phyloP scores from a whole-genome alignment of 2,888 invertebrate species.

The Agrochola litura region DNA sequence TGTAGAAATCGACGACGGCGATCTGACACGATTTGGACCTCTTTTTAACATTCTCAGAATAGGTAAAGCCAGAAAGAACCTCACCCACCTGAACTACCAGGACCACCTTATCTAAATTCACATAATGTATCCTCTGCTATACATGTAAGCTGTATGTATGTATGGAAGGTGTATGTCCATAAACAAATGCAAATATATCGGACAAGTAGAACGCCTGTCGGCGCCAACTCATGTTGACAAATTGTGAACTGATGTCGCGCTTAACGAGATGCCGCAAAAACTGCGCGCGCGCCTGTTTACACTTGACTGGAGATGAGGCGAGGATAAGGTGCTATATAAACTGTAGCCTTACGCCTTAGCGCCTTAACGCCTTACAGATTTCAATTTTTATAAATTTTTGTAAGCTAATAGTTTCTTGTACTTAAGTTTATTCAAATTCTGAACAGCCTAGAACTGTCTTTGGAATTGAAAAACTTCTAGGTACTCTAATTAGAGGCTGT shows the following conservation, averaged over 20 bases:
- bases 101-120: constrained; percentile 22
- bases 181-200: constrained; percentile 61
- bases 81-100: background rate
- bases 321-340: constrained; percentile 32
- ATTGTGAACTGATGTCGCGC: constrained; percentile 65
- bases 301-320: constrained; percentile 55
- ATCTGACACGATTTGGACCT: too few relatives aligned
- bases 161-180: constrained; percentile 47
- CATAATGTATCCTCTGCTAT: constrained; percentile 10
- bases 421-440: background rate
- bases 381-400: constrained; percentile 8
- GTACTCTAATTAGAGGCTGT: background rate
- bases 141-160: constrained; percentile 4
- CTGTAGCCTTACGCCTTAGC: constrained; percentile 9
- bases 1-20: background rate
- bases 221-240: constrained; percentile 67
- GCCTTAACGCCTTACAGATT: constrained; percentile 7
- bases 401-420: background rate
- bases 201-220: constrained; percentile 46
- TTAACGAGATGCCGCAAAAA: constrained; percentile 64
- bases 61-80: background rate
- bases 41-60: background rate
- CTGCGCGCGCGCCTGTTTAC: constrained; percentile 43
- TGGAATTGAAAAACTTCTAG: background rate
- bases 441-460: background rate